Evolutionary conservation across 1,140 invertebrate species (phyloP).

Genomic region (Gryon sp.): DNA sequence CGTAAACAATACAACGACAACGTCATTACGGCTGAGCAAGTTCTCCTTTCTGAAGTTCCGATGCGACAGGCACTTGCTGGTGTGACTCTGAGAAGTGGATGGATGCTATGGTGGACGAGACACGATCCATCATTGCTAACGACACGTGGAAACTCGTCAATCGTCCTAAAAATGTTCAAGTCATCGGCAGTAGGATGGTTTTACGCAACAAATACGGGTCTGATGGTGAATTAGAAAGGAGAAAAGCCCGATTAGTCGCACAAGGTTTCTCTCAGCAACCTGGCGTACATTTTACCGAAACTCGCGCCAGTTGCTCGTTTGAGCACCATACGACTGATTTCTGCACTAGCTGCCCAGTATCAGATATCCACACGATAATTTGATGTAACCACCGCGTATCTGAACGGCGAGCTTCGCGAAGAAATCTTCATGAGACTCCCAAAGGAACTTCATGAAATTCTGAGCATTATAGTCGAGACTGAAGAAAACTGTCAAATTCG

Average conservation of each 20-base stretch:
- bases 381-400: no score
- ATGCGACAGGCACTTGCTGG: conserved; percentile 1
- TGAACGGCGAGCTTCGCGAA: no score
- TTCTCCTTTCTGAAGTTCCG: conserved; percentile 61
- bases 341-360: conserved; percentile 9
- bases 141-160: conserved; percentile 10
- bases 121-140: not conserved
- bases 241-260: no score
- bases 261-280: no score
- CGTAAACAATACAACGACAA: no score
- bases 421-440: conserved; percentile 49
- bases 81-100: not conserved
- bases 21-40: no score
- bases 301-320: no score
- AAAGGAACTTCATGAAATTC: not conserved
- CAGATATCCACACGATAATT: no score
- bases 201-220: no score
- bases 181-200: conserved; percentile 65
- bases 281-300: no score
- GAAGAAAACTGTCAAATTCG: not conserved
- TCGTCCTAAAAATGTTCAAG: not conserved
- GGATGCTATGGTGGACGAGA: conserved; percentile 1
- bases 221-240: no score
- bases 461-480: not conserved
- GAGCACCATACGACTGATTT: not conserved